phyloP scores from a whole-genome alignment of 2,113 vertebrate species.

The Trematocara macrostoma region DNA sequence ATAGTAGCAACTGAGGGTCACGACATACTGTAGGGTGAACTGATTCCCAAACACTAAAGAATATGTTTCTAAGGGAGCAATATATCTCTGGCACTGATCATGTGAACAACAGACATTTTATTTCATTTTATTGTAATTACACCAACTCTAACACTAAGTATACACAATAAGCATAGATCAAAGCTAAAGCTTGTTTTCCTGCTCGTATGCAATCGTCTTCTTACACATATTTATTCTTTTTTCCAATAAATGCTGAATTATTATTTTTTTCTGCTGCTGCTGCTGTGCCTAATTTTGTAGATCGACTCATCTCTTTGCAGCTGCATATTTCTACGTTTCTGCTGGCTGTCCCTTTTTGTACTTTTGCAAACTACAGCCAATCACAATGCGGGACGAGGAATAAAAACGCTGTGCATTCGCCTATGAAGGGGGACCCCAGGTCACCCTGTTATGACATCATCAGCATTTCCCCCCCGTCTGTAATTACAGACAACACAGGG shows the following conservation, averaged over 20 bases:
- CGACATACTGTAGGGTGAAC: neutral
- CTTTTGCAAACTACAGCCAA: neutral
- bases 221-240: neutral
- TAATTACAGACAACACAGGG: neutral
- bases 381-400: neutral
- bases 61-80: neutral
- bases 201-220: neutral
- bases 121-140: neutral
- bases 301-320: neutral
- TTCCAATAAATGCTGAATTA: neutral
- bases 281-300: neutral
- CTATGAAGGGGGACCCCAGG: neutral
- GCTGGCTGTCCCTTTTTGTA: neutral
- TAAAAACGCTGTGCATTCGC: neutral
- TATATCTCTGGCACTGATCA: neutral
- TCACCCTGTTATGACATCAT: neutral
- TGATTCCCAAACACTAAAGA: neutral
- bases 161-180: neutral
- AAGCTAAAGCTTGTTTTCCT: neutral
- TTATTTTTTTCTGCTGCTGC: fast-evolving
- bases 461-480: neutral
- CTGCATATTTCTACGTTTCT: neutral
- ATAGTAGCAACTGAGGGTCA: neutral
- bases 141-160: neutral
- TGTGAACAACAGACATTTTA: neutral